These are phyloP conservation scores for Polydrusus pterygomalis DNA, from an alignment of 2,888 invertebrate genomes.

Conservation along the genomic window DNA sequence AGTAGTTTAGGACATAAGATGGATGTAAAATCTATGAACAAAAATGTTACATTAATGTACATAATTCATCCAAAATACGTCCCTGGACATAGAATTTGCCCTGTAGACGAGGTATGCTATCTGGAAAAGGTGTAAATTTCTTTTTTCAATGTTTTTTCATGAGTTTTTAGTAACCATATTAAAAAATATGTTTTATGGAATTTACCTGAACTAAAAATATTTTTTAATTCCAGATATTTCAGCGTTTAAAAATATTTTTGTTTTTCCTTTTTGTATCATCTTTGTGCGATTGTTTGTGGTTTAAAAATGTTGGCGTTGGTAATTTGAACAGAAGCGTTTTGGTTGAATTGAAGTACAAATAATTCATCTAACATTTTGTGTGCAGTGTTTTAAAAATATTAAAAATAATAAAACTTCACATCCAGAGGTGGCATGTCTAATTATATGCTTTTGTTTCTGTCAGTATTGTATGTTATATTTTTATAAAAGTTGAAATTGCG, in stretches of 20 bases:
- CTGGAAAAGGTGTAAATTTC: too few relatives aligned
- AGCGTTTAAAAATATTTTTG: not conserved
- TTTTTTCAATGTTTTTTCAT: too few relatives aligned
- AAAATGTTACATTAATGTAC: too few relatives aligned
- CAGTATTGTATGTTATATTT: constrained; percentile 69
- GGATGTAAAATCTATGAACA: too few relatives aligned
- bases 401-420: constrained; percentile 34
- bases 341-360: constrained; percentile 6
- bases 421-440: constrained; percentile 48
- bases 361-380: constrained; percentile 16
- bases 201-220: not conserved
- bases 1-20: too few relatives aligned
- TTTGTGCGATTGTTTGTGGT: not conserved
- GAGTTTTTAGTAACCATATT: too few relatives aligned
- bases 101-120: too few relatives aligned
- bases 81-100: too few relatives aligned
- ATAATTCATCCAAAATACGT: too few relatives aligned
- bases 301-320: not conserved
- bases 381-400: constrained; percentile 16
- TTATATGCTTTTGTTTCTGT: constrained; percentile 66
- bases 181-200: too few relatives aligned
- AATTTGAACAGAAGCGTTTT: not conserved
- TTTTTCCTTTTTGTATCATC: not conserved
- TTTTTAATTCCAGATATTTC: not conserved
- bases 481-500: constrained; percentile 36